phyloP scores from a whole-genome alignment of 2,888 invertebrate genomes.

The Acronicta aceris region DNA sequence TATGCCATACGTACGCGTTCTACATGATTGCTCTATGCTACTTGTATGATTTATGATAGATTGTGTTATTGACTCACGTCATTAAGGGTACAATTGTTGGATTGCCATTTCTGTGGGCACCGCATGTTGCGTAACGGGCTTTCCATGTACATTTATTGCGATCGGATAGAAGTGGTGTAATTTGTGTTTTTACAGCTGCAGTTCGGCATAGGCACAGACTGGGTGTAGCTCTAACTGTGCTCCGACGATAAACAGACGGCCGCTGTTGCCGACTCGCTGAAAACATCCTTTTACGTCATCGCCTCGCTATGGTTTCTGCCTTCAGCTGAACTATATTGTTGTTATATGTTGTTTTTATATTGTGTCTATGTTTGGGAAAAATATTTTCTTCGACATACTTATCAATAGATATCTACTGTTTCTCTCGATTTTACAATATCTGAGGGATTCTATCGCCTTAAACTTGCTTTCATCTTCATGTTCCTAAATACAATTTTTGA shows the following conservation, averaged over 20 bases:
- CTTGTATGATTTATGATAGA: conserved; percentile 31
- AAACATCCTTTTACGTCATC: conserved; percentile 90
- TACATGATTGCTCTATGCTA: conserved; percentile 9
- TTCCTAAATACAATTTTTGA: background rate
- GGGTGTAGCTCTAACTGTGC: conserved; percentile 82
- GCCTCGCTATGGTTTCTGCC: conserved; percentile 77
- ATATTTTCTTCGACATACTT: conserved; percentile 33
- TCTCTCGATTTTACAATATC: background rate
- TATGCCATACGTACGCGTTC: conserved; percentile 1
- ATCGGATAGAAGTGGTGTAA: conserved; percentile 76
- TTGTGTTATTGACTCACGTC: conserved; percentile 24
- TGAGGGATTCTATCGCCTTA: background rate
- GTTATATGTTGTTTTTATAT: conserved; percentile 51
- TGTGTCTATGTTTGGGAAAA: conserved; percentile 66
- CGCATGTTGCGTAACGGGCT: conserved; percentile 69
- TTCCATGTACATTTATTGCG: conserved; percentile 72
- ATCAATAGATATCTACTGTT: conserved; percentile 10
- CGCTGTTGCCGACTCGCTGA: conserved; percentile 83
- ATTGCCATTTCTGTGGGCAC: conserved; percentile 67
- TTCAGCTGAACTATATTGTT: conserved; percentile 67
- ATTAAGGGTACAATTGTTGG: conserved; percentile 55
- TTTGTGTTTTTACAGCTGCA: conserved; percentile 87
- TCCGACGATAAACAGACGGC: conserved; percentile 87
- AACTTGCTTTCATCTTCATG: conserved; percentile 6
- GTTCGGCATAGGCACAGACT: conserved; percentile 78